Evolutionary conservation across 2,113 vertebrate genomes (phyloP).

Genomic region (Colinus virginianus): DNA sequence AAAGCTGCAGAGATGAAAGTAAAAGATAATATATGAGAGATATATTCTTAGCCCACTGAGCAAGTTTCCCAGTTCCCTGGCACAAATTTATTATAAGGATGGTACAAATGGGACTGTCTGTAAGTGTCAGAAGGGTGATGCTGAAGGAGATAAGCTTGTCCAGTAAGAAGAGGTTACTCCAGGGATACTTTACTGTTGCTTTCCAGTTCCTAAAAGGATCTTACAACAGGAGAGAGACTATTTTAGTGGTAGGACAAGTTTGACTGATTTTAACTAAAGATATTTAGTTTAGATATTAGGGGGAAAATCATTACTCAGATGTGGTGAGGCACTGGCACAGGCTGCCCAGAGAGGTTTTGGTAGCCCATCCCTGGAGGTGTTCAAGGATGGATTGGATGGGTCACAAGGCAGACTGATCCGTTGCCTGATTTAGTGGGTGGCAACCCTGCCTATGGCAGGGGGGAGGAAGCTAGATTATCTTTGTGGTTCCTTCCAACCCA

Average conservation of each 20-base stretch:
- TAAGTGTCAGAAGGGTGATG: not conserved
- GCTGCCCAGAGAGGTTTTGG: not conserved
- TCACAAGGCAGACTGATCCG: not conserved
- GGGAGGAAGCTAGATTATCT: not conserved
- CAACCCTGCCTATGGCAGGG: not conserved
- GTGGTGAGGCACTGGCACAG: not conserved
- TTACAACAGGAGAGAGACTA: not conserved
- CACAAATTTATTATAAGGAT: not conserved
- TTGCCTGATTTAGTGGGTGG: not conserved
- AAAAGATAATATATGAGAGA: not conserved
- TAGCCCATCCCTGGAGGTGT: not conserved
- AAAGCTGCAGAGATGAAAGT: not conserved
- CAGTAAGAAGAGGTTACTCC: not conserved
- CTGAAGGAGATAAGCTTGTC: not conserved
- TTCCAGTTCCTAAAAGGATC: not conserved
- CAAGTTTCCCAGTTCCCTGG: not conserved
- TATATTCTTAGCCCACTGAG: not conserved
- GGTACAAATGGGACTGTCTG: fast-evolving
- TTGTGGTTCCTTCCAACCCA: not conserved
- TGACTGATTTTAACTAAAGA: not conserved
- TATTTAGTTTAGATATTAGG: not conserved
- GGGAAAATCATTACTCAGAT: not conserved
- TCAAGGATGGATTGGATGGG: not conserved
- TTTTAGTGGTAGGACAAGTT: not conserved
- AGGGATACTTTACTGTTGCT: not conserved